phyloP scores from a whole-genome alignment of 2,797 vertebrate species.

The Odontamblyopus lacepedii region DNA sequence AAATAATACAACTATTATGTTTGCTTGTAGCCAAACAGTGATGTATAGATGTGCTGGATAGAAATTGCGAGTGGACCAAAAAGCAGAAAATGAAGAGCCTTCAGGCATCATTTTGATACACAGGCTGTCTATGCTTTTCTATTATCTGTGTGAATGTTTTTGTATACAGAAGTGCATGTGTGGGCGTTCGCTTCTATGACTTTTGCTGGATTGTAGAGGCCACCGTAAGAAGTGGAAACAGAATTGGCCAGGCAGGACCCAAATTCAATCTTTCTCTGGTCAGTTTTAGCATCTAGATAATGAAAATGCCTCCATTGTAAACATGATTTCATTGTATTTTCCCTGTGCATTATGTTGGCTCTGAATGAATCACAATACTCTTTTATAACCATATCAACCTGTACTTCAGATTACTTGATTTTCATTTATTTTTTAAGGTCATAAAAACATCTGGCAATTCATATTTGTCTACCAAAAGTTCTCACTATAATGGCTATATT shows the following conservation, averaged over 20 bases:
- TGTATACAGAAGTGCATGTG: slow-evolving; percentile 35
- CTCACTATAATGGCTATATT: neutral
- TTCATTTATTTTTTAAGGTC: neutral
- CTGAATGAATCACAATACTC: neutral
- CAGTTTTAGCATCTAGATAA: slow-evolving; percentile 54
- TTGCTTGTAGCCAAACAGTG: slow-evolving; percentile 47
- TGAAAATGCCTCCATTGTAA: slow-evolving; percentile 36
- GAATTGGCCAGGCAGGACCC: slow-evolving; percentile 33
- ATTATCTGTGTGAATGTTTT: slow-evolving; percentile 53
- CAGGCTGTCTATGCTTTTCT: slow-evolving; percentile 39
- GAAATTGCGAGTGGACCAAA: slow-evolving; percentile 34
- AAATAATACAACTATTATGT: slow-evolving; percentile 63
- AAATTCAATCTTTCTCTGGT: slow-evolving; percentile 64
- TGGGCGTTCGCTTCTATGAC: slow-evolving; percentile 36
- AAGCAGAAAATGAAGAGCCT: slow-evolving; percentile 32
- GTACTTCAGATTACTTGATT: neutral
- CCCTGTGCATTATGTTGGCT: slow-evolving; percentile 15
- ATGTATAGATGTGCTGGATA: slow-evolving; percentile 41
- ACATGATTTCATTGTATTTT: slow-evolving; percentile 37
- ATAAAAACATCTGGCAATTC: neutral
- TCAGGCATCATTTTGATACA: slow-evolving; percentile 46
- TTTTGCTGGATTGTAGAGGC: slow-evolving; percentile 20
- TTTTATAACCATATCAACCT: slow-evolving; percentile 22
- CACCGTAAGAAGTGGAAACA: slow-evolving; percentile 49
- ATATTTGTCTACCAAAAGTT: neutral